Percentiles rank a stretch among this genome's conserved stretches.
Evolutionary conservation across 2,888 invertebrate species (phyloP).

Genomic region (Hipparchia sbordonii): DNA sequence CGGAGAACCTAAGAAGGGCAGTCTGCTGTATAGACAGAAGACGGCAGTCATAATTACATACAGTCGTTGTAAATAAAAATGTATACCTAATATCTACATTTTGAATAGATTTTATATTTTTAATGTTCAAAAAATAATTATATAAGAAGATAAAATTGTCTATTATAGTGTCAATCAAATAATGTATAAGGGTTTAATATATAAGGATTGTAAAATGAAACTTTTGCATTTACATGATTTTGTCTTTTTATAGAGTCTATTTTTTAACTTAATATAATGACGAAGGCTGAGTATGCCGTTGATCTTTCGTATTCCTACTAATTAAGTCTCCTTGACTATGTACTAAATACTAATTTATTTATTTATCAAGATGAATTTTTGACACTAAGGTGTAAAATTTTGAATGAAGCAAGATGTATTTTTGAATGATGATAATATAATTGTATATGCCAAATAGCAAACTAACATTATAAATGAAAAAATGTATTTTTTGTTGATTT

Average conservation of each 20-base stretch:
- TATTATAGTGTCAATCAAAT: constrained; percentile 23
- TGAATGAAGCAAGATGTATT: neutral
- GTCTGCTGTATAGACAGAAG: constrained; percentile 77
- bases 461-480: too few species aligned
- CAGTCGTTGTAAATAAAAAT: constrained; percentile 9
- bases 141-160: constrained; percentile 11
- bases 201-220: neutral
- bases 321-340: too few species aligned
- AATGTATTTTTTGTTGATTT: too few species aligned
- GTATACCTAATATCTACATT: neutral
- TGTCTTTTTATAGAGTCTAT: neutral
- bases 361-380: neutral
- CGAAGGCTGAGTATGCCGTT: constrained; percentile 14
- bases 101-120: constrained; percentile 16
- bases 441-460: too few species aligned
- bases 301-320: neutral
- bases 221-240: neutral
- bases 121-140: neutral
- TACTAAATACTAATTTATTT: too few species aligned
- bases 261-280: neutral
- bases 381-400: neutral
- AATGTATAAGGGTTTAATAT: neutral
- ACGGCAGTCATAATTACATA: constrained; percentile 64
- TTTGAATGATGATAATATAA: too few species aligned
- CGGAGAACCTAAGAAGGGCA: constrained; percentile 72